phyloP scores from a whole-genome alignment of 2,113 vertebrate genomes.

The Ivindomyrus marchei region DNA sequence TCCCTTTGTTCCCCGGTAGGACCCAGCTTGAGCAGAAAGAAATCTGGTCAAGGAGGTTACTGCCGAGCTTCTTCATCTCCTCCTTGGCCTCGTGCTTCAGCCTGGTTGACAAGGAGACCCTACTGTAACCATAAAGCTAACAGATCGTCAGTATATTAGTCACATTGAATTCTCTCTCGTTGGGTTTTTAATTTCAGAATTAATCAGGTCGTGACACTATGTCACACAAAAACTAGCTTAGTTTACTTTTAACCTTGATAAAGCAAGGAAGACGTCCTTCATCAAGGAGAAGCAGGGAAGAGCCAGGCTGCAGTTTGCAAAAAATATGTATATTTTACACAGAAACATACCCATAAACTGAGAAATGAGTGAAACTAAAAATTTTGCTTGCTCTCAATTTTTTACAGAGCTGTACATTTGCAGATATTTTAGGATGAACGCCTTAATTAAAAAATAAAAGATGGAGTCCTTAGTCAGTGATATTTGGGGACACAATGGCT shows the following conservation, averaged over 20 bases:
- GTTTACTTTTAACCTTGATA: too few species aligned
- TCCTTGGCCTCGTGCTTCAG: conserved; percentile 38
- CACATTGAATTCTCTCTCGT: too few species aligned
- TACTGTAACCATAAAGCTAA: not conserved
- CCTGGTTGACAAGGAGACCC: conserved; percentile 32
- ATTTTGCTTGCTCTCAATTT: not conserved
- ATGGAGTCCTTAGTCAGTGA: too few species aligned
- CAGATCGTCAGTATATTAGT: not conserved
- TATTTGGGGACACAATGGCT: too few species aligned
- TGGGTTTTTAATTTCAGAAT: not conserved
- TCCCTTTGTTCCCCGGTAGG: conserved; percentile 60
- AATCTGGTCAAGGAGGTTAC: conserved; percentile 55
- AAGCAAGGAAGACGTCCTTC: not conserved
- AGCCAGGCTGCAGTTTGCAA: not conserved
- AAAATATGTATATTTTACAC: not conserved
- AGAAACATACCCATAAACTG: too few species aligned
- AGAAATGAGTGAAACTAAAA: too few species aligned
- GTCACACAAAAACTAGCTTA: not conserved
- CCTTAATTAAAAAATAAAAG: too few species aligned
- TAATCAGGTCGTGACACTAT: not conserved
- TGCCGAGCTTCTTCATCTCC: conserved; percentile 54
- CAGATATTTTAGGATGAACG: too few species aligned
- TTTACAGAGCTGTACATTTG: too few species aligned
- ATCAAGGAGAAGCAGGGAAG: not conserved
- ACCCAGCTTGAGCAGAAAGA: conserved; percentile 63